These are phyloP conservation scores for Spermophilus dauricus DNA, from an alignment of 2,113 vertebrate species.

Conservation along the genomic window DNA sequence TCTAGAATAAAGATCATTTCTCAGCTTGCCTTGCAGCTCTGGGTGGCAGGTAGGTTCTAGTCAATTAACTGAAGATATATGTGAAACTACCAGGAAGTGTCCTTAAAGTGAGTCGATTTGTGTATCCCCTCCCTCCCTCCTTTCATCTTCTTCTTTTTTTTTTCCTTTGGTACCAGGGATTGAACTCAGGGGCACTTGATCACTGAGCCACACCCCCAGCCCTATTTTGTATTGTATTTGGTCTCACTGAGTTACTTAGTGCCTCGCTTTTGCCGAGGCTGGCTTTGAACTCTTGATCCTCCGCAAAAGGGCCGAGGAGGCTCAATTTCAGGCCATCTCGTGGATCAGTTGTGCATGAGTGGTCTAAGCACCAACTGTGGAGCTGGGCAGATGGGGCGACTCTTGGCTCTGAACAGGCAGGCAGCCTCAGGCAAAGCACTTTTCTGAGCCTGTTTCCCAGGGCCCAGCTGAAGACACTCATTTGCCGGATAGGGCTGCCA, in stretches of 20 bases:
- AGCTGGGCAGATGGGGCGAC: neutral
- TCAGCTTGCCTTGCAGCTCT: neutral
- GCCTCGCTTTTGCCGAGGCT: too few relatives aligned
- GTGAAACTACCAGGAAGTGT: neutral
- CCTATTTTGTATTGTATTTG: too few relatives aligned
- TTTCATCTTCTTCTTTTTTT: neutral
- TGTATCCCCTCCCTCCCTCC: neutral
- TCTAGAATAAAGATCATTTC: constrained; percentile 2
- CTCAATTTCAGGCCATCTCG: neutral
- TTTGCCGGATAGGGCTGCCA: neutral
- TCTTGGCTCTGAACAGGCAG: neutral
- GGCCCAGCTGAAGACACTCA: neutral
- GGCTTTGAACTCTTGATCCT: neutral
- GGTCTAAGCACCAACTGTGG: neutral
- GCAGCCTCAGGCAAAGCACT: neutral
- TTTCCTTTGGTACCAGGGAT: too few relatives aligned
- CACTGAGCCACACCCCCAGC: too few relatives aligned
- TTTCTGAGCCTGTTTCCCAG: neutral
- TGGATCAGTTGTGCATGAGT: neutral
- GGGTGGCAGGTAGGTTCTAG: neutral
- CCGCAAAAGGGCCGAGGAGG: neutral
- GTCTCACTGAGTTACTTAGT: too few relatives aligned
- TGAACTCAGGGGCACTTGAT: too few relatives aligned
- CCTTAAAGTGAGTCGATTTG: neutral
- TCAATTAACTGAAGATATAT: neutral